Conservation (phyloP, 2,888 invertebrate species). For the Cryptus viduatorius region DNA sequence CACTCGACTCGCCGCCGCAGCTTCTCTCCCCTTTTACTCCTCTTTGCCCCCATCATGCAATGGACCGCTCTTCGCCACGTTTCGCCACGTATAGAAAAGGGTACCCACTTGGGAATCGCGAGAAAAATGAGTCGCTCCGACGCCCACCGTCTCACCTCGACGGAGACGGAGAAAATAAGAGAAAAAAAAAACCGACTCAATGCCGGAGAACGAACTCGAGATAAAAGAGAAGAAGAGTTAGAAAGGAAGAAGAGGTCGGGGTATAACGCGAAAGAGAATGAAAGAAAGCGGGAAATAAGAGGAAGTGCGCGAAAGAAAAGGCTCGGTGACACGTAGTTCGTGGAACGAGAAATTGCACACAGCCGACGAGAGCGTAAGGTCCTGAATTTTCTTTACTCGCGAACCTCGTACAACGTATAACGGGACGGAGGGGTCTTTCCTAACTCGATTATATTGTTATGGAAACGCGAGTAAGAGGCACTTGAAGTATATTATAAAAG, state of each 20-base stretch:
- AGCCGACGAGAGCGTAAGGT: neutral
- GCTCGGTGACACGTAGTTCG: neutral
- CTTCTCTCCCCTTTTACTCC: neutral
- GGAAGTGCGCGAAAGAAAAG: conserved; percentile 8
- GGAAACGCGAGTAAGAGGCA: neutral
- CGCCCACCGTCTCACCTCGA: conserved; percentile 8
- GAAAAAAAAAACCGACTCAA: neutral
- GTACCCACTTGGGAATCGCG: conserved; percentile 29
- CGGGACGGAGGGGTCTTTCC: neutral
- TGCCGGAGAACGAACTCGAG: conserved; percentile 4
- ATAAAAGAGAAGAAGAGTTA: neutral
- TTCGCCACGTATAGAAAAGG: conserved; percentile 34
- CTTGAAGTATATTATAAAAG: conserved; percentile 2
- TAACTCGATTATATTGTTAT: conserved; percentile 15
- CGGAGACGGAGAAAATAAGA: conserved; percentile 12
- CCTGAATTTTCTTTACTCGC: neutral
- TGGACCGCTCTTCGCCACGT: conserved; percentile 35
- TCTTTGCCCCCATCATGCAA: neutral
- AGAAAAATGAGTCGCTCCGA: conserved; percentile 51
- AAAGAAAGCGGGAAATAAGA: conserved; percentile 10
- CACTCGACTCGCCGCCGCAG: conserved; percentile 20
- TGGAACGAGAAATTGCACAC: conserved; percentile 33
- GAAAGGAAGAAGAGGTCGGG: neutral
- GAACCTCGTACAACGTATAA: neutral
- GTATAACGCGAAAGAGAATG: neutral